phyloP scores from a whole-genome alignment of 2,888 invertebrate species.

The Calameuta idolon region DNA sequence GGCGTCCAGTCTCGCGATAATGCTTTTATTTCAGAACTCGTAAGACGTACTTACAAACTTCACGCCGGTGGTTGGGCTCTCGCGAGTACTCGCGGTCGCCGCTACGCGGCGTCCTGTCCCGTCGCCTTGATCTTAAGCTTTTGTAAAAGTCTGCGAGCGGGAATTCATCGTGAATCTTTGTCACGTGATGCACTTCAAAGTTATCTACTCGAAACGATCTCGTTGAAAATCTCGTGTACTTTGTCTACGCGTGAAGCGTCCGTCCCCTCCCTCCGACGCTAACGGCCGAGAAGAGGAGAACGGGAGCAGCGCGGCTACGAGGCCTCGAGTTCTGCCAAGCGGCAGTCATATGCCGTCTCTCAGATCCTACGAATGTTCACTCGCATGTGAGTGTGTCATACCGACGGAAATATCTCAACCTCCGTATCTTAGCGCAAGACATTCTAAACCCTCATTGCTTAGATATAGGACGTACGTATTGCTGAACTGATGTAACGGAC shows the following conservation, averaged over 20 bases:
- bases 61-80: neutral
- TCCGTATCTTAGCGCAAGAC: constrained; percentile 14
- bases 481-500: neutral
- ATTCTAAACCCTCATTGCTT: neutral
- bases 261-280: neutral
- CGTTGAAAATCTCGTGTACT: neutral
- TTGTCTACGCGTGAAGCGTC: neutral
- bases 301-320: neutral
- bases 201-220: neutral
- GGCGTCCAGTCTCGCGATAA: neutral
- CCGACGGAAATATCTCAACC: constrained; percentile 53
- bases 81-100: neutral
- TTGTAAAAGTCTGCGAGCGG: neutral
- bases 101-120: neutral
- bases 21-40: constrained; percentile 6
- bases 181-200: neutral
- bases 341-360: constrained; percentile 47
- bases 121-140: neutral
- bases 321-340: constrained; percentile 23
- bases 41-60: neutral
- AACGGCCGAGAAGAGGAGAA: neutral
- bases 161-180: neutral
- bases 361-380: constrained; percentile 34
- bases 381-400: constrained; percentile 42
- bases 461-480: neutral